phyloP scores from a whole-genome alignment of 2,888 invertebrate species.

The Patella pellucida region DNA sequence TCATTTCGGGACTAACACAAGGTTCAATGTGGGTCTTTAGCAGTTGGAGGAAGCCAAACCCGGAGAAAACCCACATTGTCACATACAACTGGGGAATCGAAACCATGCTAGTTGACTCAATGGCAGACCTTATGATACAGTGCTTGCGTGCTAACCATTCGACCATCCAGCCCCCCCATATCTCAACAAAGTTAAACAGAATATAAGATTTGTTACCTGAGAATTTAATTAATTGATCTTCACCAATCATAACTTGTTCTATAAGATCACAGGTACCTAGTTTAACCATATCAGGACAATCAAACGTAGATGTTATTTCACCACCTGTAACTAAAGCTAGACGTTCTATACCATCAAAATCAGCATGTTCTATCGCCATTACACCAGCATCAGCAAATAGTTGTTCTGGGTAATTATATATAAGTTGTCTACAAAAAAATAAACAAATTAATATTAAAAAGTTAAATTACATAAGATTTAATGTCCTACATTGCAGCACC shows the following conservation, averaged over 20 bases:
- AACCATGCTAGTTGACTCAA: no score
- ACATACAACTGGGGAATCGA: no score
- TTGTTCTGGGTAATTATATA: conserved; percentile 99
- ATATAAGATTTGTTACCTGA: conserved; percentile 74
- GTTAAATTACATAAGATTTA: no score
- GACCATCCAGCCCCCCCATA: no score
- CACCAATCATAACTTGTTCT: conserved; percentile 98
- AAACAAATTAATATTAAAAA: no score
- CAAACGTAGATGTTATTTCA: conserved; percentile 98
- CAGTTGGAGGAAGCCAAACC: no score
- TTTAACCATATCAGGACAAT: conserved; percentile 90
- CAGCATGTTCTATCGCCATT: conserved; percentile 99
- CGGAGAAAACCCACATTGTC: no score
- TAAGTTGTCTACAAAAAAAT: conserved; percentile 83
- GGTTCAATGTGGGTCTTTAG: no score
- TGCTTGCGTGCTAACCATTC: no score
- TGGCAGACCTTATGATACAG: no score
- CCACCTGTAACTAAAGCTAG: conserved; percentile 94
- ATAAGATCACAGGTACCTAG: conserved; percentile 94
- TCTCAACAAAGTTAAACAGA: neutral
- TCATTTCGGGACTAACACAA: no score
- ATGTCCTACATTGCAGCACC: no score
- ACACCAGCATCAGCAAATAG: conserved; percentile 97
- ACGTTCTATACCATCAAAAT: conserved; percentile 98
- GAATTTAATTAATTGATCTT: conserved; percentile 94